Conservation (phyloP, 1,140 invertebrate genomes). For the Galendromus occidentalis region DNA sequence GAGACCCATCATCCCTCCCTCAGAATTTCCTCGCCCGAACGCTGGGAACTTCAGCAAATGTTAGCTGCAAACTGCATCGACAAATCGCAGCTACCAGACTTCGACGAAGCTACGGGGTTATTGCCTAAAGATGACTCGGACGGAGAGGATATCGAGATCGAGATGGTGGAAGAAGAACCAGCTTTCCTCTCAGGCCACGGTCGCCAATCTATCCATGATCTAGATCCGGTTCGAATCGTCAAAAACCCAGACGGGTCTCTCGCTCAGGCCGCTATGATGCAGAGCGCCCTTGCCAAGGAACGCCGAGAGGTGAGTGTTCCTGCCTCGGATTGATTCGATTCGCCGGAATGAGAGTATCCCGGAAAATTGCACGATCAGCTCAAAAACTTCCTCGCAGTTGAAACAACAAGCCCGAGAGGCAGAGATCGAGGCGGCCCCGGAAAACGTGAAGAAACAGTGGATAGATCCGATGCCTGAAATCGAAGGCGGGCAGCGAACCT, state of each 20-base stretch:
- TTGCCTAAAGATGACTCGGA: slow-evolving; percentile 61
- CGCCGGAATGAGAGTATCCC: no score
- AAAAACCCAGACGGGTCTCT: slow-evolving; percentile 98
- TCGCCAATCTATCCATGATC: slow-evolving; percentile 53
- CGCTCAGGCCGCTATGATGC: slow-evolving; percentile 98
- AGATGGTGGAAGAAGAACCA: slow-evolving; percentile 93
- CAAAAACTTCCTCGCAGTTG: slow-evolving; percentile 30
- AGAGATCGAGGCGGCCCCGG: slow-evolving; percentile 64
- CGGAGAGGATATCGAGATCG: slow-evolving; percentile 93
- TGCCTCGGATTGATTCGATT: not conserved
- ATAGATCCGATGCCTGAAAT: slow-evolving; percentile 78
- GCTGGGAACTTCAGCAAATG: slow-evolving; percentile 50
- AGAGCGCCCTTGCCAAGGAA: slow-evolving; percentile 90
- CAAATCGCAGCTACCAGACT: slow-evolving; percentile 70
- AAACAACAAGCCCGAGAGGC: slow-evolving; percentile 79
- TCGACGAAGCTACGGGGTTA: slow-evolving; percentile 69
- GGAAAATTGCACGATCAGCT: no score
- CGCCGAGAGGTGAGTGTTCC: slow-evolving; percentile 42
- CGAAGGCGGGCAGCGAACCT: slow-evolving; percentile 14
- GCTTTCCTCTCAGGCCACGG: slow-evolving; percentile 79
- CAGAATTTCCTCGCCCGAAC: slow-evolving; percentile 83
- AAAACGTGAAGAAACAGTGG: slow-evolving; percentile 73
- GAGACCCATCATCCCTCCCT: slow-evolving; percentile 37
- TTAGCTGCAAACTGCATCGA: slow-evolving; percentile 61
- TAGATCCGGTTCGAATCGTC: slow-evolving; percentile 87